Base-by-base conservation (phyloP, 2,888 invertebrate genomes). In the Keiferia lycopersicella region DNA sequence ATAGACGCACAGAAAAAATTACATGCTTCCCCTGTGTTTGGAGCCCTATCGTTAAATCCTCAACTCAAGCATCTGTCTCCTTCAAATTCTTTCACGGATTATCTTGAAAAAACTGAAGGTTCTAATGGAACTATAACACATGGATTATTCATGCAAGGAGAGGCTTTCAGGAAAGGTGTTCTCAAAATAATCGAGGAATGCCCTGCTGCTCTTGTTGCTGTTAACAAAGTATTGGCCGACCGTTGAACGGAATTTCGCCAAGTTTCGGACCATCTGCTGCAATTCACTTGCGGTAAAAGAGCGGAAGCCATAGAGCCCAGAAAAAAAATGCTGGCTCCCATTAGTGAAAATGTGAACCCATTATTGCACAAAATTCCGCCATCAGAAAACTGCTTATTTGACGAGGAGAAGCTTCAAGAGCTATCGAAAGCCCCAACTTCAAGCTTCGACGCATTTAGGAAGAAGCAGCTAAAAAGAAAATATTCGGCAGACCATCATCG, bases 1-100 rank as follows among this genome's bases (percentile, higher is more conserved):
- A 34, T 50, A 11, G 64, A 68, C 12, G 62, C 57, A 1, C 65
- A 68, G 41, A 68, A 68, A 10, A 68, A 69, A 45, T 58, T 69
- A 8, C 65, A 68, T 14, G 67, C 67, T 48, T 39, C 45, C 12
- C 65, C 68, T 12, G 66, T 67, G 8, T 68, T 68, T 45, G 12
- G 22, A 16, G 11, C 64, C 3, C 38, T 67, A 18, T 59, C 58
- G 34, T 10, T 65, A 4, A 66, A 67, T 39, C 56, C 67, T 16
- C 18, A 56, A 4, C 59, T 69, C 0, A 34, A 56, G 10, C 56
- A 56, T 26, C 11, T 56, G 10, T 22, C 30, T n/a, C 7, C 56
- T 1, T 56, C 56, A 2, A 56, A 12, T 10, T 16, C 56, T 14
- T 10, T 30, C 10, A n/a, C 56, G n/a, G 56, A 56, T 22, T 56